Base-by-base conservation (phyloP, 2,888 invertebrate genomes). In the Ptycholaimellus sp. region DNA sequence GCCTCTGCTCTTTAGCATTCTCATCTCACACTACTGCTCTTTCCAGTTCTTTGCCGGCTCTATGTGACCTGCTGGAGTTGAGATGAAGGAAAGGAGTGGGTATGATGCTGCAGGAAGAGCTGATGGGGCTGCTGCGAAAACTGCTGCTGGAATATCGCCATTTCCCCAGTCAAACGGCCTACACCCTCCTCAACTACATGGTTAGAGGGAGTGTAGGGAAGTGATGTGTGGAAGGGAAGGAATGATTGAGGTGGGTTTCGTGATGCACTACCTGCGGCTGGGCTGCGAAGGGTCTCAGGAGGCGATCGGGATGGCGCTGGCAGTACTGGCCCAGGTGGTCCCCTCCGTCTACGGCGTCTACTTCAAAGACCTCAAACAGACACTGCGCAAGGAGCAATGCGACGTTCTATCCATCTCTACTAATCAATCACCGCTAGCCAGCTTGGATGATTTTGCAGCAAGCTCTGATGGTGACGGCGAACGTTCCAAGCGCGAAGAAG, bases 351-450 rank as follows among this genome's bases (percentile, higher is more conserved):
- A 93, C 54, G 93, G 93, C 16, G 83, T 99, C 41, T 90, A 87
- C 76, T 93, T 99, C 58, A 99, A 99, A 64, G 96, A 99, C 63
- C 65, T 99, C 18, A 99, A 96, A 55, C 93, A 96, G 64, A 93
- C 93, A 45, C 64, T 99, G 44, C 71, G 93, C 37, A 96, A 96
- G 58, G 96, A 96, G 58, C 96, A 99, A 57, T 96, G 93, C 56
- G 96, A 99, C 62, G 87, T 67, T 27, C n/a, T 18, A 3, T 16
- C 16, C 17, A 27, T 36, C 11, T 17, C 16, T 13, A 13, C 33
- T 18, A 9, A n/a, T 17, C 18, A 7, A 33, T 33, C 13, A 13
- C 11, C 14, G 7, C 19, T 22, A 33, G 33, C 11, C 14, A 9
- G 14, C 14, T 11, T 13, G 31, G 16, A 29, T 14, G 9, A 33